Conservation (phyloP, 2,888 invertebrate species). For the Sminthurides aquaticus region DNA sequence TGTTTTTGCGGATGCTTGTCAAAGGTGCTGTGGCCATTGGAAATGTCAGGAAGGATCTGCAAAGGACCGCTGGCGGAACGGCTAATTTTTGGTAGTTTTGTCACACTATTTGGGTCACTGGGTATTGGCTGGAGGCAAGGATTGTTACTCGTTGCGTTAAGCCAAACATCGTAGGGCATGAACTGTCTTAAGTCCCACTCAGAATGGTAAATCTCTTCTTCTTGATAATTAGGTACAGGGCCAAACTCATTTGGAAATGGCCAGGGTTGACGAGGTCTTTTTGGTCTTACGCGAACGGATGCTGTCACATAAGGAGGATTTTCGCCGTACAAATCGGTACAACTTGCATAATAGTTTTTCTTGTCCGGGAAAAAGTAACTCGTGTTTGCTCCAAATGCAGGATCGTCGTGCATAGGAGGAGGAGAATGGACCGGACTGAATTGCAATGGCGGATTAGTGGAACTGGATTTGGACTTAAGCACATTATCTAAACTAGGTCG, state of each 20-base stretch:
- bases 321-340: slow-evolving; percentile 36
- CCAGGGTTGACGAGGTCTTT: slow-evolving; percentile 38
- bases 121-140: neutral
- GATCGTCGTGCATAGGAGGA: neutral
- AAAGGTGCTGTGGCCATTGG: neutral
- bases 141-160: slow-evolving; percentile 20
- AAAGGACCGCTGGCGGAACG: neutral
- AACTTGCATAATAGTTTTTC: slow-evolving; percentile 38
- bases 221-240: slow-evolving; percentile 40
- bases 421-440: neutral
- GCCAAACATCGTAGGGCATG: slow-evolving; percentile 42
- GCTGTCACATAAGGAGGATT: slow-evolving; percentile 35
- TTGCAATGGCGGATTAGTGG: neutral
- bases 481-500: slow-evolving; percentile 39
- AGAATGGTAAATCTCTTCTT: slow-evolving; percentile 36
- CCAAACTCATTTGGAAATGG: slow-evolving; percentile 37
- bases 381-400: neutral
- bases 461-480: slow-evolving; percentile 22
- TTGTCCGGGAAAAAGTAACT: slow-evolving; percentile 42
- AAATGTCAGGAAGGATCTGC: neutral
- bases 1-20: neutral
- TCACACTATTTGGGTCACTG: neutral
- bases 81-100: slow-evolving; percentile 13
- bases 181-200: slow-evolving; percentile 42
- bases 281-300: slow-evolving; percentile 39